Conservation (phyloP, 2,888 invertebrate species). For the Hemaris fuciformis region DNA sequence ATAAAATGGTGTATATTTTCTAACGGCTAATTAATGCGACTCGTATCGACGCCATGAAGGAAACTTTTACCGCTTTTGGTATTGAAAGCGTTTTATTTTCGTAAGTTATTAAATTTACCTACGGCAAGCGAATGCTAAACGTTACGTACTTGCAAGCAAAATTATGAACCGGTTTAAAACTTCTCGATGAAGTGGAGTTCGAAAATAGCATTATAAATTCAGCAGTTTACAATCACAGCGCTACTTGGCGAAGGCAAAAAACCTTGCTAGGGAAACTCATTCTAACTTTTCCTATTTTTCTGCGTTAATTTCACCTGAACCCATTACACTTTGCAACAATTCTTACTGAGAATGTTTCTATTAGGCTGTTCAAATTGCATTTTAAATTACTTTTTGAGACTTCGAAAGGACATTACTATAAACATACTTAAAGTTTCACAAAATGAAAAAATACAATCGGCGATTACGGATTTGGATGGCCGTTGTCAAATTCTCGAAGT, state of each 20-base stretch:
- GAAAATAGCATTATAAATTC: conserved; percentile 81
- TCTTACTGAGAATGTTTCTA: conserved; percentile 73
- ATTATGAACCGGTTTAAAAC: conserved; percentile 75
- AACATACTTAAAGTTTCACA: not conserved
- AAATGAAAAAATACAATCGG: not conserved
- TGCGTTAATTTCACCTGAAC: conserved; percentile 80
- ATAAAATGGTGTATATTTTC: not conserved
- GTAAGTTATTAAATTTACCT: conserved; percentile 40
- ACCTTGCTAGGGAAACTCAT: conserved; percentile 74
- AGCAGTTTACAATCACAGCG: conserved; percentile 80
- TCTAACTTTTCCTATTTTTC: conserved; percentile 82
- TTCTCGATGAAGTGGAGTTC: conserved; percentile 78
- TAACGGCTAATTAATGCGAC: not conserved
- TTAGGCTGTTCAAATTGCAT: conserved; percentile 76
- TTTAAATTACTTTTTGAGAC: conserved; percentile 66
- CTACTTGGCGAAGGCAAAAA: conserved; percentile 73
- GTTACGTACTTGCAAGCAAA: conserved; percentile 63
- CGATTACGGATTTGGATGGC: not conserved
- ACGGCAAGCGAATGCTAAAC: conserved; percentile 47
- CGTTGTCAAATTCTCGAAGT: not conserved
- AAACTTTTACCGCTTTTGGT: not conserved
- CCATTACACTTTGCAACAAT: conserved; percentile 81
- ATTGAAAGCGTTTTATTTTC: conserved; percentile 9
- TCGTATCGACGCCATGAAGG: not conserved
- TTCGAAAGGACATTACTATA: conserved; percentile 28